Base-by-base conservation (phyloP, 92 coral and sea anemone species). In the Pocillopora grandis region DNA sequence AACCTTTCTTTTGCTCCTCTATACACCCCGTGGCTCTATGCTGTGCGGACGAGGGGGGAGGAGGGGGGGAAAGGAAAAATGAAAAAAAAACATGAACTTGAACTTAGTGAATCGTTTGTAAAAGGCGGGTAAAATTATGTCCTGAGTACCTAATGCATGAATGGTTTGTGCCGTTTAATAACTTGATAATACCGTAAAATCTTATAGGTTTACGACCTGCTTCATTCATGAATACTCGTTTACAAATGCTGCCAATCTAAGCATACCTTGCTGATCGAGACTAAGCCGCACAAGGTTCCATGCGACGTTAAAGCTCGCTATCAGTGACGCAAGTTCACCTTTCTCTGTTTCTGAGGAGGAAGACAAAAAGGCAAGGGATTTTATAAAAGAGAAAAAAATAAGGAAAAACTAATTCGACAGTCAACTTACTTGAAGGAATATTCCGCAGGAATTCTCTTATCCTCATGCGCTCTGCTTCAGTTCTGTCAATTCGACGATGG, bases 401-500 rank as follows among this genome's bases (percentile, higher is more conserved):
- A 42, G 52, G 52, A 42, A 67, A 10, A 18, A 3, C 2, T 67
- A 5, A 67, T 27, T 70, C 42, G 75, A 33, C 56, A 10, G 1
- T 6, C 20, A 0, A 79, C 76, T 66, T 84, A 92, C 95, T 90
- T 37, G 90, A 75, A 16, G 85, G 68, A 14, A 79, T 75, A 59
- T 58, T 88, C 59, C 80, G 81, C 56, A 89, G 68, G 66, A 92
- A 94, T 16, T 81, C 89, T 71, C 87, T 85, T 31, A 94, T 52
- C n/a, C 70, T 88, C 66, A 88, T 87, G 17, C 74, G 71, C 62
- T 88, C 84, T 21, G 98, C 98, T 75, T 94, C 91, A 18, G 72
- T 84, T 66, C 92, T 76, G 77, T 92, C 94, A 73, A 94, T 85
- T 76, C 98, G 85, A 18, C 94, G 88, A 60, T 90, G 93, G 70